Evolutionary conservation across 2,888 invertebrate species (phyloP), one percentile per base, ranked within the genome.

Genomic region (Dermolepida albohirtum): DNA sequence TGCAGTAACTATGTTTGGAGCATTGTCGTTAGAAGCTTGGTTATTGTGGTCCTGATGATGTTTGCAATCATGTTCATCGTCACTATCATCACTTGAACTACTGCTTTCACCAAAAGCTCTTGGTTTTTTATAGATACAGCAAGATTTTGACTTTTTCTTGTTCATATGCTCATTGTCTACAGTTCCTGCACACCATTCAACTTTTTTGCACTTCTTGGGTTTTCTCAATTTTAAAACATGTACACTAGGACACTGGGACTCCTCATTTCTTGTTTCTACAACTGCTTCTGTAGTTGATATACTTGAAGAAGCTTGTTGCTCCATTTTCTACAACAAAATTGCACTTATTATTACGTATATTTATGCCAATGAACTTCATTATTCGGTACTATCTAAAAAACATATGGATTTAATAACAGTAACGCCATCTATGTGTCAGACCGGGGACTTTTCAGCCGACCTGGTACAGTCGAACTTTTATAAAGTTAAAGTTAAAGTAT

Each of bases 131-230:
- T 95, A 97, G 78, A 97, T 93, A 82, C 97, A 97, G 81, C 97
- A 97, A 84, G 97, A 97, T 88, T 97, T 98, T 17, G 97, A 97
- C 83, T 97, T 97, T 84, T 96, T 97, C 83, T 93, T 96, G 80
- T 95, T 93, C 92, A 97, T 89, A 79, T 95, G 85, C 82, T 98
- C 97, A 84, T 98, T 97, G 83, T 98, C 97, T 11, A 98, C 92
- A 0, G 97, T 96, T 75, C 92, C 95, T 69, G 90, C 90, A 6
- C 91, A 90, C 95, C 96, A 98, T 70, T 90, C 90, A 0, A 97
- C 97, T 82, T 94, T 95, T 82, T 92, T 92, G 66, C 87, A 85
- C 39, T 85, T 86, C 78, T 88, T 89, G 1, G 92, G 91, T 77
- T 92, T 92, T 70, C 88, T 86, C 57, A 93, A 83, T 68, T 89